phyloP scores from a whole-genome alignment of 2,888 invertebrate genomes.

The Uropetala carovei region DNA sequence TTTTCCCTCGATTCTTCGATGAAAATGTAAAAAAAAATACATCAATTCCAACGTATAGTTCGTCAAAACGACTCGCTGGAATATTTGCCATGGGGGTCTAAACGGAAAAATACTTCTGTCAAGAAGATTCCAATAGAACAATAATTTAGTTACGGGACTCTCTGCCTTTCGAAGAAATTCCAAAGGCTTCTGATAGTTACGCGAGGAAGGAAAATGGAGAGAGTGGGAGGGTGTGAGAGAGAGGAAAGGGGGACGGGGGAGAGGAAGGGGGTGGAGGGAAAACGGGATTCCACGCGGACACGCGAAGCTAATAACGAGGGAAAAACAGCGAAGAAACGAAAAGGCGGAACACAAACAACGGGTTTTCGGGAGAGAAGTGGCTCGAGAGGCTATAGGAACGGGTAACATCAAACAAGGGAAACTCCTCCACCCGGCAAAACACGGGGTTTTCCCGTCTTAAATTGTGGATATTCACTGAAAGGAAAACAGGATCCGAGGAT shows the following conservation, averaged over 20 bases:
- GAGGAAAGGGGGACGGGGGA: neutral
- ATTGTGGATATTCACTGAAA: neutral
- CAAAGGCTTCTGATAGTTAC: too few relatives aligned
- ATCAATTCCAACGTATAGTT: too few relatives aligned
- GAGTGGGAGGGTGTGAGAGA: too few relatives aligned
- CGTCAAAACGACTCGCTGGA: too few relatives aligned
- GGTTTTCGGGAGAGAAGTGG: neutral
- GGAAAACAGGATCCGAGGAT: neutral
- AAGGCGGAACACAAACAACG: neutral
- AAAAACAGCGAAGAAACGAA: neutral
- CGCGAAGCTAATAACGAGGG: neutral
- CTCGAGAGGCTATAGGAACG: neutral
- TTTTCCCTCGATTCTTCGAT: too few relatives aligned
- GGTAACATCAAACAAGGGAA: neutral
- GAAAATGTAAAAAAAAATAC: too few relatives aligned
- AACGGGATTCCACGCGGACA: neutral
- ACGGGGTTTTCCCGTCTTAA: neutral
- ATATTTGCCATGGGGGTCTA: too few relatives aligned
- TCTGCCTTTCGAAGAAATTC: too few relatives aligned
- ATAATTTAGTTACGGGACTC: too few relatives aligned
- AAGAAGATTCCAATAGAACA: too few relatives aligned
- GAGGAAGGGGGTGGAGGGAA: neutral
- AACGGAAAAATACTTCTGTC: too few relatives aligned
- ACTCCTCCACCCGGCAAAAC: conserved; percentile 10
- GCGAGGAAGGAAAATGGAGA: too few relatives aligned